Evolutionary conservation across 2,797 vertebrate genomes (phyloP), one percentile per base, ranked within the genome.

Genomic region (Syndactyla subalaris): DNA sequence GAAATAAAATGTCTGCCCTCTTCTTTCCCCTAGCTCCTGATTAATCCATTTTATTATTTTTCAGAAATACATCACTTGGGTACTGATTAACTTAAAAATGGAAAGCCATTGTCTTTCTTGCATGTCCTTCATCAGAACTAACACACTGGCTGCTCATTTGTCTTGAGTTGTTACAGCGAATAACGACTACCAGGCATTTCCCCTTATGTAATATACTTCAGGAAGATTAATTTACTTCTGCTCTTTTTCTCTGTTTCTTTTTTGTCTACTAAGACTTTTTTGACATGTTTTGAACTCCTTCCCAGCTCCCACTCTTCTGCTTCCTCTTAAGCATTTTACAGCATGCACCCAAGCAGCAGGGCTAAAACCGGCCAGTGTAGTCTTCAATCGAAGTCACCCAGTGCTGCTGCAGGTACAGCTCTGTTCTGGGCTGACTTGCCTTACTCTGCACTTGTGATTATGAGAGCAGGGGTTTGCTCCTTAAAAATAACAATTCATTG

Each of bases 21-120:
- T 97, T 97, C 94, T 93, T 97, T 98, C 91, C 98, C 97, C 96
- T 95, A 97, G 97, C 91, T 97, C 96, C 97, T 98, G 99, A 99
- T 99, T 98, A 98, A 99, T 99, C 98, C 97, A 65, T 98, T 98
- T 98, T 98, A 98, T 99, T 98, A 99, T 99, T 99, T 98, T 98
- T 98, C 97, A 97, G 97, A 98, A 98, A 98, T 98, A 97, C 97
- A 98, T 99, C 98, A 98, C 96, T 97, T 95, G 93, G 95, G 95
- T 98, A 97, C 98, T 99, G 98, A 99, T 99, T 99, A 99, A 99
- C 98, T 99, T 98, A 98, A 98, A 98, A 99, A 98, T 98, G 98
- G 98, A 98, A 98, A 99, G 97, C 98, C 98, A 98, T 98, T 98
- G 98, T 98, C 98, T 98, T 98, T 98, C 97, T 97, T 97, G 94